Evolutionary conservation across 1,140 invertebrate genomes (phyloP), one percentile per base, ranked within the genome.

Genomic region (Drosophila melanica): DNA sequence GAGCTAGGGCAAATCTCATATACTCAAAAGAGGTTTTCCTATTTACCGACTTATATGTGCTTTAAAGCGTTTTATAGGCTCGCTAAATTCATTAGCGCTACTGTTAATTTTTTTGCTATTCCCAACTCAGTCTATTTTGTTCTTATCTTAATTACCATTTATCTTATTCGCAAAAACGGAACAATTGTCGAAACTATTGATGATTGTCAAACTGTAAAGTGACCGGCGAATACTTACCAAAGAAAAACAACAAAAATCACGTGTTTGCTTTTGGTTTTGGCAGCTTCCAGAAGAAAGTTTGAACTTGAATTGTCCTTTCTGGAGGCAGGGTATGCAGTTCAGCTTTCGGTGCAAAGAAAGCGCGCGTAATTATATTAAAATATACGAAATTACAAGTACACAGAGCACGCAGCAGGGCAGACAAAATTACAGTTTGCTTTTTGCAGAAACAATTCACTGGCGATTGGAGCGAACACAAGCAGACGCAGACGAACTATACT

Each of bases 261-360:
- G 48, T 57, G 33, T 59, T 51, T 48, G 50, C 30, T 44, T 59
- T 37, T n/a, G 16, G 45, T 53, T 4, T 39, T 9, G 14, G 48
- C 80, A 85, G 80, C 80, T 75, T 85, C 77, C 77, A 47, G 47
- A 60, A 55, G 30, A 20, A 53, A 76, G 60, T 79, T 76, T 86
- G 81, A 85, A 85, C 81, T 85, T 85, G 81, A 85, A 39, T 71
- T 77, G 81, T 85, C 81, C 81, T 85, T 85, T 66, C 42, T 18
- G 45, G 54, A 44, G 54, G 20, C 67, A 47, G 42, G 60, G 55
- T 57, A 58, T 50, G 55, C 50, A 5, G 41, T 65, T 39, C 48
- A 71, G 60, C 47, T 64, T 62, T 64, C 35, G 50, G 47, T 51
- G 39, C 20, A 71, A 66, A 76, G 72, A 81, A 77, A 81, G 77